Conservation (phyloP, 2,113 vertebrate genomes). For the Atherinomorus stipes region DNA sequence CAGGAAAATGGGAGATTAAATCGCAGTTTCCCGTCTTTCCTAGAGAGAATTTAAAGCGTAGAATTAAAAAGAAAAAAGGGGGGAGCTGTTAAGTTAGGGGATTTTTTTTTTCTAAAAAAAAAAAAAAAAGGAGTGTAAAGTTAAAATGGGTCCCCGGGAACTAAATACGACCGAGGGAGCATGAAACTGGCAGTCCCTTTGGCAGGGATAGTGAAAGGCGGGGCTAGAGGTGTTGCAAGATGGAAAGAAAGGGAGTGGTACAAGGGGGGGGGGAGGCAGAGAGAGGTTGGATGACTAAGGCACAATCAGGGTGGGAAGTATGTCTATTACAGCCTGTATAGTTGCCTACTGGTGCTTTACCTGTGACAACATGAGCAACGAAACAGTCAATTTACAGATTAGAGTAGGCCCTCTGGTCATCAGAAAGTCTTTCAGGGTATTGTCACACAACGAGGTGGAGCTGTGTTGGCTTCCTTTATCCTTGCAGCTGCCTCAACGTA, state of each 20-base stretch:
- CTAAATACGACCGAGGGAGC: conserved; percentile 22
- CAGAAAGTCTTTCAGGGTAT: no score
- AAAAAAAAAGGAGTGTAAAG: conserved; percentile 2
- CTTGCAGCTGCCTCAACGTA: no score
- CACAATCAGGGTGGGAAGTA: conserved; percentile 3
- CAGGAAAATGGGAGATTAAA: neutral
- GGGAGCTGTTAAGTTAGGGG: neutral
- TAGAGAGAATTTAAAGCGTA: neutral
- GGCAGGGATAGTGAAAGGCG: conserved; percentile 43
- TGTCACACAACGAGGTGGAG: no score
- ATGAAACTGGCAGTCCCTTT: conserved; percentile 27
- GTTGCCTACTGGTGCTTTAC: conserved; percentile 18
- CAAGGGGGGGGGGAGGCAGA: neutral
- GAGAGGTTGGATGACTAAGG: neutral
- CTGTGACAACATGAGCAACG: neutral
- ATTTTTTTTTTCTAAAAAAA: no score
- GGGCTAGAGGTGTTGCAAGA: conserved; percentile 28
- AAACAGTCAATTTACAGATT: conserved; percentile 11
- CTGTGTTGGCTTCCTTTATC: no score
- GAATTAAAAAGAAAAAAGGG: conserved; percentile 1
- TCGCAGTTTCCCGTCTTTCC: conserved; percentile 9
- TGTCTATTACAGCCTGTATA: neutral
- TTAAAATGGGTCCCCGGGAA: conserved; percentile 35
- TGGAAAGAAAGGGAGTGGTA: conserved; percentile 49
- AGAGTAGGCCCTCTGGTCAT: neutral